phyloP scores from a whole-genome alignment of 2,888 invertebrate genomes.

The Agapostemon virescens region DNA sequence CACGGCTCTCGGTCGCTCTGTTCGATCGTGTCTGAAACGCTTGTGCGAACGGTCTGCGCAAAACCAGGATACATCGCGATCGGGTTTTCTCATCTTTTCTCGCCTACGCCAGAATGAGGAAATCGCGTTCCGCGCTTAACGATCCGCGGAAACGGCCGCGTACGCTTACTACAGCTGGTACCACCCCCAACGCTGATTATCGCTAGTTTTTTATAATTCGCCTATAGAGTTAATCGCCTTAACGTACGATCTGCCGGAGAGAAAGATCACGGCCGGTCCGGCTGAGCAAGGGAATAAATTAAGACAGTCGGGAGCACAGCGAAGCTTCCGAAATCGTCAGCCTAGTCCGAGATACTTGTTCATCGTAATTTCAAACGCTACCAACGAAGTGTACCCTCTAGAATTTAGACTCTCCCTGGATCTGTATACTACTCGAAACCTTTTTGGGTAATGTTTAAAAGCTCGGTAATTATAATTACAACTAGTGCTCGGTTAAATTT shows the following conservation, averaged over 20 bases:
- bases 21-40: conserved; percentile 28
- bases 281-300: conserved; percentile 63
- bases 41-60: conserved; percentile 26
- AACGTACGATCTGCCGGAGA: conserved; percentile 54
- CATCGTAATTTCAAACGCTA: not conserved
- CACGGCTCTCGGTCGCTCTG: conserved; percentile 23
- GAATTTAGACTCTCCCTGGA: not conserved
- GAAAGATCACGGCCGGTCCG: conserved; percentile 56
- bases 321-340: not conserved
- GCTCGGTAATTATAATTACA: too few relatives aligned
- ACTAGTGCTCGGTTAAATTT: not conserved
- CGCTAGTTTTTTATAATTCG: conserved; percentile 67
- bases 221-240: conserved; percentile 62
- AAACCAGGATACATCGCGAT: conserved; percentile 48
- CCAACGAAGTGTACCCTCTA: not conserved
- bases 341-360: too few relatives aligned
- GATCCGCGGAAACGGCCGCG: conserved; percentile 65
- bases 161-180: conserved; percentile 69
- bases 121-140: conserved; percentile 36
- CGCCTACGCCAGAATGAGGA: conserved; percentile 58
- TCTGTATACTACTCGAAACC: not conserved
- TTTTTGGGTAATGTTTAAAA: too few relatives aligned
- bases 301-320: conserved; percentile 36
- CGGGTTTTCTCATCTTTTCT: conserved; percentile 17
- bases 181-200: conserved; percentile 67